Percentiles rank a stretch among this genome's conserved stretches.
phyloP scores from a whole-genome alignment of 2,113 vertebrate species.

The Atractosteus spatula region DNA sequence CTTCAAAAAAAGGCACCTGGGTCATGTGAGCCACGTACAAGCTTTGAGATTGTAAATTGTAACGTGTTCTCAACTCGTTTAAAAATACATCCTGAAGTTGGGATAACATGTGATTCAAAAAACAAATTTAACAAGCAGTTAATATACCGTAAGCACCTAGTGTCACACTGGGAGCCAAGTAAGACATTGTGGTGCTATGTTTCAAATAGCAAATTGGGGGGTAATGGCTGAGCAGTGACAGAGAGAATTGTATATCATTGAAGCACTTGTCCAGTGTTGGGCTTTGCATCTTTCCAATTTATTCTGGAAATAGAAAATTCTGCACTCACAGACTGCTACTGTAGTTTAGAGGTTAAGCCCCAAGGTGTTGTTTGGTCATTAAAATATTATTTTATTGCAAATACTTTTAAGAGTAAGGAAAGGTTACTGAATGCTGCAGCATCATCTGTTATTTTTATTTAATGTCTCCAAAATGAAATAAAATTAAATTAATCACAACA shows the following conservation, averaged over 20 bases:
- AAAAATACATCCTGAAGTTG: not conserved
- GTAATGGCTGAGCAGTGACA: not conserved
- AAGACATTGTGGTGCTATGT: not conserved
- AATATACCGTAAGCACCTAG: too few species aligned
- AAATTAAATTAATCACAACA: too few species aligned
- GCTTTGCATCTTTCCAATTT: slow-evolving; percentile 8
- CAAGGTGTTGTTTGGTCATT: not conserved
- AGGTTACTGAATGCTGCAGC: not conserved
- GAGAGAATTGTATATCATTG: not conserved
- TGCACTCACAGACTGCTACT: not conserved
- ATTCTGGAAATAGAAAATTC: not conserved
- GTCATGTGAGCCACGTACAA: not conserved
- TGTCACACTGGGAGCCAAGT: not conserved
- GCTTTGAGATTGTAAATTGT: not conserved
- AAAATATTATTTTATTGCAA: not conserved
- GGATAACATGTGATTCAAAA: not conserved
- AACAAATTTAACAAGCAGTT: not conserved
- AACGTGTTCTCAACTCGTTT: not conserved
- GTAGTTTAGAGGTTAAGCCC: not conserved
- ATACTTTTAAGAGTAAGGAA: not conserved
- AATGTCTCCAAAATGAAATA: too few species aligned
- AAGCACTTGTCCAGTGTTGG: slow-evolving; percentile 6
- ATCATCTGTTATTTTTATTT: not conserved
- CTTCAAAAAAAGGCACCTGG: not conserved
- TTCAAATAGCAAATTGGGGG: not conserved